A percentile compares a stretch with the other conserved stretches of the same genome.
phyloP scores from a whole-genome alignment of 2,888 invertebrate species.

The Diadegma fenestrale region DNA sequence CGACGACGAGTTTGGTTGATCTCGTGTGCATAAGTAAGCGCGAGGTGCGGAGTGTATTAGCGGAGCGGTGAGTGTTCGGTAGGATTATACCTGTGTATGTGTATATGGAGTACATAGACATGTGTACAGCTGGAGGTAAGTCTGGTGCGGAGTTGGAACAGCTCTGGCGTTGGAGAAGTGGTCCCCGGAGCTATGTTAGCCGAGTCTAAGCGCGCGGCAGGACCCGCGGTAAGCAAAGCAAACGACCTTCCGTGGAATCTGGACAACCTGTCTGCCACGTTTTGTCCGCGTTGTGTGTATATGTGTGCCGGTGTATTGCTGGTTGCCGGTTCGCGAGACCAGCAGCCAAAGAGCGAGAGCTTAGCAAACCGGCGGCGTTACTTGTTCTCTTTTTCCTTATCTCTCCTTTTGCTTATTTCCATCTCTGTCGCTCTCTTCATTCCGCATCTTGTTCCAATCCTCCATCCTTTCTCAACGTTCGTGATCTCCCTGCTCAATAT shows the following conservation, averaged over 20 bases:
- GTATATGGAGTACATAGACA: conserved; percentile 21
- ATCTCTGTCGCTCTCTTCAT: conserved; percentile 63
- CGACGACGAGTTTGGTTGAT: conserved; percentile 43
- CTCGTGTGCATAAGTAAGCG: conserved; percentile 42
- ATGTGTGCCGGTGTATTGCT: conserved; percentile 27
- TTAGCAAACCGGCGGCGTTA: conserved; percentile 47
- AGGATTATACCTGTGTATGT: conserved; percentile 25
- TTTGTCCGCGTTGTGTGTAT: conserved; percentile 72
- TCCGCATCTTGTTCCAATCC: conserved; percentile 10
- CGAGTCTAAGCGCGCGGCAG: conserved; percentile 75
- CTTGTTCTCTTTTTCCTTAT: conserved; percentile 63
- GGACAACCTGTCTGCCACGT: conserved; percentile 84
- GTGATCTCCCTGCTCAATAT: conserved; percentile 12
- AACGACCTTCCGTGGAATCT: conserved; percentile 85
- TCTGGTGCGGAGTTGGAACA: conserved; percentile 19
- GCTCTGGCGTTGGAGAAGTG: conserved; percentile 68
- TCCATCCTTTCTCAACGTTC: conserved; percentile 1
- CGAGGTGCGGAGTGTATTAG: conserved; percentile 51
- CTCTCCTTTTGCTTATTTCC: conserved; percentile 64
- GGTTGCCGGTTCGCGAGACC: conserved; percentile 33
- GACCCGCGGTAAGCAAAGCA: conserved; percentile 84
- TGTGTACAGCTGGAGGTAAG: conserved; percentile 4
- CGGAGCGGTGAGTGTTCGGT: conserved; percentile 17
- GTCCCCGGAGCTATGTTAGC: conserved; percentile 74
- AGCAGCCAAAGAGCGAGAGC: conserved; percentile 47